Percentiles rank a stretch among this genome's conserved stretches.
These are phyloP conservation scores for Caenorhabditis inopinata DNA, from an alignment of 1,140 invertebrate species.

Conservation along the genomic window DNA sequence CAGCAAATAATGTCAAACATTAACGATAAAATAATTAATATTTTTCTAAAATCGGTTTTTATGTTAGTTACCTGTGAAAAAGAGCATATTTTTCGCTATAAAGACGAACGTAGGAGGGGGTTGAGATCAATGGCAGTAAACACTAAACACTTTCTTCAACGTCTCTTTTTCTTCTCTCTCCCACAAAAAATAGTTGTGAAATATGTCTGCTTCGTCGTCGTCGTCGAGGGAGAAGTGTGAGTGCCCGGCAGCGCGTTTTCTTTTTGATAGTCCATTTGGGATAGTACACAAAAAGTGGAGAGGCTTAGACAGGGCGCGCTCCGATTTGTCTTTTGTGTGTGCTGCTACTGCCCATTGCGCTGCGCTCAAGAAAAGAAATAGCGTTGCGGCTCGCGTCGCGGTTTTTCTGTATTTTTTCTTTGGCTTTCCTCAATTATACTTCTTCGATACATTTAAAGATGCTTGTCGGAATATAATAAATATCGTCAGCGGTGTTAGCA, in stretches of 20 bases:
- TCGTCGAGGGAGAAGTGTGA: slow-evolving; percentile 11
- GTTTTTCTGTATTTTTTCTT: background rate
- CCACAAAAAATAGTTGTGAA: slow-evolving; percentile 26
- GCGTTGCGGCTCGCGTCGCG: slow-evolving; percentile 24
- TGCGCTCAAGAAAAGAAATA: background rate
- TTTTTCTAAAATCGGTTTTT: too few relatives aligned
- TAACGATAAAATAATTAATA: too few relatives aligned
- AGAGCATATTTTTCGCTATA: background rate
- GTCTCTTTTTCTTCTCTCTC: background rate
- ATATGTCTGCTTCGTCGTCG: too few relatives aligned
- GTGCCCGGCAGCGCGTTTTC: background rate
- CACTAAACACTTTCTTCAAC: slow-evolving; percentile 14
- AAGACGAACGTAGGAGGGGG: background rate
- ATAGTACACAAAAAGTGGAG: background rate
- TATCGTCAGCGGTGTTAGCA: too few relatives aligned
- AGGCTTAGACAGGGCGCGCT: slow-evolving; percentile 15
- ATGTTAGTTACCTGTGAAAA: too few relatives aligned
- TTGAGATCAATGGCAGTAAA: background rate
- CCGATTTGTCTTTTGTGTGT: slow-evolving; percentile 30
- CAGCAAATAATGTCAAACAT: too few relatives aligned
- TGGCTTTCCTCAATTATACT: too few relatives aligned
- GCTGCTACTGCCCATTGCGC: slow-evolving; percentile 18
- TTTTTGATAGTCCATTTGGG: background rate
- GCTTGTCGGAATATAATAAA: too few relatives aligned
- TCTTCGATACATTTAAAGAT: too few relatives aligned